These are phyloP conservation scores for Lasioglossum calceatum DNA, from an alignment of 2,888 invertebrate genomes.

Conservation along the genomic window DNA sequence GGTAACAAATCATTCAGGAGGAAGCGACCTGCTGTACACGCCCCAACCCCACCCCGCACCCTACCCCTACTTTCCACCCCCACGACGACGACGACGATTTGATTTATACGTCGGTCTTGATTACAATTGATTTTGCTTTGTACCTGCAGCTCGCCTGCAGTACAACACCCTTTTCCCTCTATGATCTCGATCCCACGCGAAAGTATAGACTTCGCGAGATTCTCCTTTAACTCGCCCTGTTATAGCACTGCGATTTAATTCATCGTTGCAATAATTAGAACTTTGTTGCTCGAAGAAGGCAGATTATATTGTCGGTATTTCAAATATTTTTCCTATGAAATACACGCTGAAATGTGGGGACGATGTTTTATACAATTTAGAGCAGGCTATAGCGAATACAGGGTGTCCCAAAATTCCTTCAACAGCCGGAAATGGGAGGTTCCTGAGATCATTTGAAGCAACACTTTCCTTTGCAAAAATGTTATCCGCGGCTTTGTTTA, in stretches of 20 bases:
- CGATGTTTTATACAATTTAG: neutral
- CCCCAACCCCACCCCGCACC: slow-evolving; percentile 24
- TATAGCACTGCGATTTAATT: too few species aligned
- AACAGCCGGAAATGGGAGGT: too few species aligned
- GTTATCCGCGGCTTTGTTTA: too few species aligned
- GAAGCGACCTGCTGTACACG: slow-evolving; percentile 65
- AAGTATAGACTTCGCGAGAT: neutral
- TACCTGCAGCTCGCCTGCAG: slow-evolving; percentile 19
- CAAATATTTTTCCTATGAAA: too few species aligned
- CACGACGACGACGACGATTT: slow-evolving; percentile 65
- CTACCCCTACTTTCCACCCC: neutral
- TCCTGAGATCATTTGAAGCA: too few species aligned
- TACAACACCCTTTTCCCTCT: neutral
- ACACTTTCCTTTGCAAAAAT: too few species aligned
- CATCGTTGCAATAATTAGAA: too few species aligned
- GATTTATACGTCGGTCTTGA: slow-evolving; percentile 78
- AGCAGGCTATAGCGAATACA: too few species aligned
- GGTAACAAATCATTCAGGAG: slow-evolving; percentile 74
- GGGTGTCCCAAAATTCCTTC: too few species aligned
- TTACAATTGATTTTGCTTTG: slow-evolving; percentile 80
- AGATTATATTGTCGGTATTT: too few species aligned
- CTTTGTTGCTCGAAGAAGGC: too few species aligned
- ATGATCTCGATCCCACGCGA: neutral
- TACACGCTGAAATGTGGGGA: neutral
- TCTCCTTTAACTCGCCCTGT: neutral